These are phyloP conservation scores for Gadopsis marmoratus DNA, from an alignment of 2,797 vertebrate species.

Conservation along the genomic window DNA sequence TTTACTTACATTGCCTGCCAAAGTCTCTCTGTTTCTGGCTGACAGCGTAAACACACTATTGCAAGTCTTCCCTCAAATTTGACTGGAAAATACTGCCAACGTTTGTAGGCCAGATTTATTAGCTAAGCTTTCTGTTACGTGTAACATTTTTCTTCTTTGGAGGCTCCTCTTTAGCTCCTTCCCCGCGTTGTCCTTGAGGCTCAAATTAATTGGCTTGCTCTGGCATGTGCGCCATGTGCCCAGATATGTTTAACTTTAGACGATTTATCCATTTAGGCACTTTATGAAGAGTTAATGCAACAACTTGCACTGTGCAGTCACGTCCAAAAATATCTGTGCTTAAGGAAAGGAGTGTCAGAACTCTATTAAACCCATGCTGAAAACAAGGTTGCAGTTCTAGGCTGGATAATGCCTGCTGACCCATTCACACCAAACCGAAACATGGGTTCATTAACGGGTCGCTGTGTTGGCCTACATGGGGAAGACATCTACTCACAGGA, in stretches of 20 bases:
- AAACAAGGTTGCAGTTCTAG: not conserved
- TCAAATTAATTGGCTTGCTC: constrained; percentile 5
- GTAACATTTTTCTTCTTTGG: not conserved
- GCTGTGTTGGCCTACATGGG: not conserved
- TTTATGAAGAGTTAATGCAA: not conserved
- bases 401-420: constrained; percentile 18
- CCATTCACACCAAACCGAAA: not conserved
- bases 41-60: not conserved
- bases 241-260: constrained; percentile 4
- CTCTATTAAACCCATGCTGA: constrained; percentile 1
- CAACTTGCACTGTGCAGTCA: not conserved
- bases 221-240: not conserved
- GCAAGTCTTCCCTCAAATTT: constrained; percentile 21
- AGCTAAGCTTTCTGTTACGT: not conserved
- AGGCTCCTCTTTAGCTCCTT: not conserved
- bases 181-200: not conserved
- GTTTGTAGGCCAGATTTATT: constrained; percentile 12
- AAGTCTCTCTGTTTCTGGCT: constrained; percentile 6
- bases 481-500: not conserved
- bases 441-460: constrained; percentile 9
- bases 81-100: constrained; percentile 13
- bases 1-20: not conserved
- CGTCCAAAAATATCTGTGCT: not conserved
- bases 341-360: constrained; percentile 8
- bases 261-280: not conserved